Conservation (phyloP, 2,113 vertebrate genomes). For the Oryctolagus cuniculus region mOryCun1.1 NC_091433.1:39064001-39064500, state of each 20-base stretch:
- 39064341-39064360: neutral
- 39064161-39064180: neutral
- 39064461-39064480: neutral
- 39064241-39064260: neutral
- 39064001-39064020: neutral
- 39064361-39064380: conserved; percentile 1
- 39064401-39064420: conserved; percentile 24
- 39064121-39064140: neutral
- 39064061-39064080: neutral
- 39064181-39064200: neutral
- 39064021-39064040: neutral
- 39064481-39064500: neutral
- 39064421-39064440: neutral
- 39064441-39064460: neutral
- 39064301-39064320: neutral
- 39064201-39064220: neutral
- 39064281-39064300: neutral
- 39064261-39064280: neutral
- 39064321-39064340: neutral
- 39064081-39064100: neutral
- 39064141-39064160: neutral
- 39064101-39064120: neutral
- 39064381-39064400: neutral
- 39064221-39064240: neutral
- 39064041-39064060: neutral